These are phyloP conservation scores for Ictidomys tridecemlineatus DNA, from an alignment of 2,113 vertebrate species.

Conservation along the genomic window DNA sequence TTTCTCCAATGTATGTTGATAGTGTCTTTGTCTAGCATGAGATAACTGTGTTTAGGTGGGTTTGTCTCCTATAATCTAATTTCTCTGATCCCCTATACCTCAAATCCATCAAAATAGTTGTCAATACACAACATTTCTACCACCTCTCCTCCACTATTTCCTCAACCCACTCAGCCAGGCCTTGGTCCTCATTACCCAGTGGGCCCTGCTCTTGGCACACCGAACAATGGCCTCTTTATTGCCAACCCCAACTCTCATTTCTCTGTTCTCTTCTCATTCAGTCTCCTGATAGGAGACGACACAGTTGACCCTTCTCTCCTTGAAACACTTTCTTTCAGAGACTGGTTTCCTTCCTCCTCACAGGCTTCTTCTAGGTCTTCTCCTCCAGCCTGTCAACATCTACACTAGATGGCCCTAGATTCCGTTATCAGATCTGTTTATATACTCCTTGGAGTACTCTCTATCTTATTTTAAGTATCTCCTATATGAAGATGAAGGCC, in stretches of 20 bases:
- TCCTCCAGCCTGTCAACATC: neutral
- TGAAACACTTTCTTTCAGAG: neutral
- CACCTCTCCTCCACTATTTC: neutral
- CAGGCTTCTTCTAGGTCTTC: neutral
- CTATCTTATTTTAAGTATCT: conserved; percentile 8
- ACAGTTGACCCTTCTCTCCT: neutral
- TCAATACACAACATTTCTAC: neutral
- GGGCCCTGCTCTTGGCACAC: neutral
- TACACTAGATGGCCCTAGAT: neutral
- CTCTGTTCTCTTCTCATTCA: neutral
- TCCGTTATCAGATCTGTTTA: neutral
- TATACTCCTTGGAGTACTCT: neutral
- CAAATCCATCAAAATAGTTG: neutral
- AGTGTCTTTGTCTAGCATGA: too few relatives aligned
- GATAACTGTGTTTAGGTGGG: too few relatives aligned
- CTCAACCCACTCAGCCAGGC: neutral
- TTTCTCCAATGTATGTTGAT: too few relatives aligned
- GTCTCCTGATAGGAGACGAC: too few relatives aligned
- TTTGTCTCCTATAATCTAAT: neutral
- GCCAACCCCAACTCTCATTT: neutral
- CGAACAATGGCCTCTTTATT: neutral
- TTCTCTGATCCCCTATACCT: neutral
- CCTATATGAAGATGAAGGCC: neutral
- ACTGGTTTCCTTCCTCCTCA: neutral
- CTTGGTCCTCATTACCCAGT: neutral